Base-by-base conservation (phyloP, 2,113 vertebrate species). In the Apodemus speciosus region DNA sequence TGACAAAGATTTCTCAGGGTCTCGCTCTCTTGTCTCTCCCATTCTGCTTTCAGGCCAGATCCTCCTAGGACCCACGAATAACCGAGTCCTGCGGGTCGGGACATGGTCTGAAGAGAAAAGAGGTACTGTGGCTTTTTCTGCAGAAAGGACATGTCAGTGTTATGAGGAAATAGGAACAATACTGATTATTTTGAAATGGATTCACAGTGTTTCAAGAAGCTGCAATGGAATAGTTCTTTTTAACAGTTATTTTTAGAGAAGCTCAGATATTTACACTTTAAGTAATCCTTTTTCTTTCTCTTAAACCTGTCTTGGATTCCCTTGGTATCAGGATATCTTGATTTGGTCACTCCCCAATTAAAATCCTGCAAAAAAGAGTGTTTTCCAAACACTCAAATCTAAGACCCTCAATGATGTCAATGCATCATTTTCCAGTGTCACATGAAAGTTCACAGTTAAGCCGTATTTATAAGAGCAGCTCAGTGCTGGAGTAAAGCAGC, bases 91-190 rank as follows among this genome's bases (percentile, higher is more conserved):
- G n/a, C n/a, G n/a, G n/a, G n/a, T n/a, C n/a, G n/a, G n/a, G n/a
- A n/a, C n/a, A n/a, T n/a, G 16, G 2, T 77, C 49, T 77, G 3
- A 10, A 79, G 32, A 79, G 32, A 13, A 56, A 56, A 79, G 49
- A n/a, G 2, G 4, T 23, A 3, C 76, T n/a, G 32, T 56, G 18
- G 2, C 18, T 53, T 79, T 23, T 21, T 20, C 18, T n/a, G 49
- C 3, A 23, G 10, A 79, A 21, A n/a, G 1, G 2, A 3, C 2
- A 5, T n/a, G 32, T 2, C 49, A 13, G 49, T n/a, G 32, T 13
- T n/a, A 56, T 56, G 49, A 0, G 32, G 32, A 79, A 79, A n/a
- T 9, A 56, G 51, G 32, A 79, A n/a, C 49, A 51, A 79, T 7
- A 56, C 2, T 13, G 1, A 1, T 56, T 79, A 23, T 79, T 79